phyloP scores from a whole-genome alignment of 35 echinoderm and acorn worm species.

The Amphiura filiformis region DNA sequence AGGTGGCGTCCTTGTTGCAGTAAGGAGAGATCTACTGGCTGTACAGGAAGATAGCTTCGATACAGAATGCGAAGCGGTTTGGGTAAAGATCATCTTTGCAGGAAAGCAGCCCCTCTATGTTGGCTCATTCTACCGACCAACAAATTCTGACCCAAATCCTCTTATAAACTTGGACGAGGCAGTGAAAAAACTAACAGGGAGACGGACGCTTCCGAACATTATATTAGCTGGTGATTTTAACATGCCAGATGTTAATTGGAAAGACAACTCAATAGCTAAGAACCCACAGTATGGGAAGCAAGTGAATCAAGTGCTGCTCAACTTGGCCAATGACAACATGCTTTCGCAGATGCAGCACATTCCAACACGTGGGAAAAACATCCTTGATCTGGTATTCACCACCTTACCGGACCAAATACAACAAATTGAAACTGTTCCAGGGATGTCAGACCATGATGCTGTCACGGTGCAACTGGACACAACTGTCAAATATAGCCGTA shows the following conservation, averaged over 20 bases:
- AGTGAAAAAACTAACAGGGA: constrained; percentile 14
- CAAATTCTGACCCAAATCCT: neutral
- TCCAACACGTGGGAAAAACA: constrained; percentile 13
- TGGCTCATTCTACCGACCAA: constrained; percentile 22
- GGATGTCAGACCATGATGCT: constrained; percentile 41
- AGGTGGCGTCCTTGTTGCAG: neutral
- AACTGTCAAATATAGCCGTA: constrained; percentile 23
- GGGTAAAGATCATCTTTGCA: constrained; percentile 28
- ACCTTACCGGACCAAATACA: constrained; percentile 46
- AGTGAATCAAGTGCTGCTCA: constrained; percentile 4
- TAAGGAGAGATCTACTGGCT: constrained; percentile 17
- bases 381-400: constrained; percentile 35
- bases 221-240: constrained; percentile 19
- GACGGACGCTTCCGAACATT: neutral
- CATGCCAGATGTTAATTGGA: neutral
- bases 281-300: neutral
- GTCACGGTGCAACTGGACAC: constrained; percentile 27
- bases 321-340: constrained; percentile 24
- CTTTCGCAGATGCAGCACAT: constrained; percentile 23
- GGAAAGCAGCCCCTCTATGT: constrained; percentile 3
- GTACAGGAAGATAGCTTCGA: constrained; percentile 17
- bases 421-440: constrained; percentile 27
- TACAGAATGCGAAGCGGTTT: constrained; percentile 12
- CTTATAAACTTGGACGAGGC: neutral
- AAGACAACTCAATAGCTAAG: neutral